A percentile compares a stretch with the other conserved stretches of the same genome.
phyloP scores from a whole-genome alignment of 2,797 vertebrate species.

The Urocyon cinereoargenteus region DNA sequence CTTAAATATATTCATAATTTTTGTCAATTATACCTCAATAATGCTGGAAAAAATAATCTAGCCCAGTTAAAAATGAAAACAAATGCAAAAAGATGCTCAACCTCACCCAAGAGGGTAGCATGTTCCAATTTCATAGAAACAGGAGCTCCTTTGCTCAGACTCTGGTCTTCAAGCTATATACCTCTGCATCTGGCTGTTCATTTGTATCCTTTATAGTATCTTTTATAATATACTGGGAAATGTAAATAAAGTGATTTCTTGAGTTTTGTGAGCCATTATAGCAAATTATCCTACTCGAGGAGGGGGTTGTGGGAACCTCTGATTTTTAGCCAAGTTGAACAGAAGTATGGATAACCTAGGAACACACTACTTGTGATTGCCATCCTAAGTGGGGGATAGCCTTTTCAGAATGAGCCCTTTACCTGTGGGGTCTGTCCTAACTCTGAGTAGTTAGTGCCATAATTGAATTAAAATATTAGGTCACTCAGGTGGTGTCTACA shows the following conservation, averaged over 20 bases:
- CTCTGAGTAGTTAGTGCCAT: background rate
- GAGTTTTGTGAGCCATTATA: background rate
- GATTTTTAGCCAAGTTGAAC: background rate
- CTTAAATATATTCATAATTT: background rate
- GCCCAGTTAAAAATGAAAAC: background rate
- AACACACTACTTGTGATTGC: background rate
- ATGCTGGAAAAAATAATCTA: background rate
- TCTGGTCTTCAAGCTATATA: background rate
- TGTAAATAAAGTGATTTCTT: background rate
- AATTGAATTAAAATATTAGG: background rate
- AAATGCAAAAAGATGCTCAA: background rate
- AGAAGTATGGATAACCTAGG: background rate
- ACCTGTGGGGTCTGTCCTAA: background rate
- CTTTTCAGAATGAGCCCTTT: background rate
- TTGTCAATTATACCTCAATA: background rate
- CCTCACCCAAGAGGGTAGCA: background rate
- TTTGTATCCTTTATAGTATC: background rate
- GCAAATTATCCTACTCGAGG: background rate
- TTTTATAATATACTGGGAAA: background rate
- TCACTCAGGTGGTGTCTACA: background rate
- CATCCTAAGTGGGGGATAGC: background rate
- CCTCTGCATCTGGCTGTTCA: background rate
- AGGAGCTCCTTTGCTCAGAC: background rate
- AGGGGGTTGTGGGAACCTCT: background rate
- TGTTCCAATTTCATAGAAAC: background rate